Conservation (phyloP, 2,797 vertebrate species). For the Neomorphus geoffroyi region DNA sequence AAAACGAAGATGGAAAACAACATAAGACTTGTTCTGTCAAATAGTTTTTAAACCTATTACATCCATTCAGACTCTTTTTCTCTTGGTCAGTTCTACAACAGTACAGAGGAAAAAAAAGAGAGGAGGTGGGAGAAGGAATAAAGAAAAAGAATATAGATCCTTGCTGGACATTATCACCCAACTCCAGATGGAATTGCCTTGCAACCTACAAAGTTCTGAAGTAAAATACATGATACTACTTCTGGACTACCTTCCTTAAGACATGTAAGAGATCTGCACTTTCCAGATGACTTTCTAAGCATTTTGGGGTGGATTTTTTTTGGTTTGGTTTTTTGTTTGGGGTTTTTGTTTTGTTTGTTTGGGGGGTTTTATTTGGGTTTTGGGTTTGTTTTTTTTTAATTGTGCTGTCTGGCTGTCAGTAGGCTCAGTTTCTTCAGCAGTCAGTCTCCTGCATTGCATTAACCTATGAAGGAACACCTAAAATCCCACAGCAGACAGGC, state of each 20-base stretch:
- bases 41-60: not conserved
- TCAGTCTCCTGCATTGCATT: not conserved
- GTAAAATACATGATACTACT: not conserved
- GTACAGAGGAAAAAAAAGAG: not conserved
- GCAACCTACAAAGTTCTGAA: not conserved
- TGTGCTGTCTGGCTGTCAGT: not conserved
- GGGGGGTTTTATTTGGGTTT: too few relatives aligned
- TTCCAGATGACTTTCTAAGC: not conserved
- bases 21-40: not conserved
- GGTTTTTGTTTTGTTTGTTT: too few relatives aligned
- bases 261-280: not conserved
- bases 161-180: not conserved
- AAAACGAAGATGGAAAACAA: not conserved
- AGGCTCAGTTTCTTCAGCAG: not conserved
- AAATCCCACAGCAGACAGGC: not conserved
- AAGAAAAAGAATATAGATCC: not conserved
- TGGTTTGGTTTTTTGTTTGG: too few relatives aligned
- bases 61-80: not conserved
- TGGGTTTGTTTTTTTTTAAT: not conserved
- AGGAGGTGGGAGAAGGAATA: too few relatives aligned
- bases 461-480: not conserved
- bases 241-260: not conserved
- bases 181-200: rapidly evolving
- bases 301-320: too few relatives aligned
- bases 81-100: not conserved